Conservation (phyloP, 35 echinoderm and acorn worm genomes). For the Lytechinus pictus region DNA sequence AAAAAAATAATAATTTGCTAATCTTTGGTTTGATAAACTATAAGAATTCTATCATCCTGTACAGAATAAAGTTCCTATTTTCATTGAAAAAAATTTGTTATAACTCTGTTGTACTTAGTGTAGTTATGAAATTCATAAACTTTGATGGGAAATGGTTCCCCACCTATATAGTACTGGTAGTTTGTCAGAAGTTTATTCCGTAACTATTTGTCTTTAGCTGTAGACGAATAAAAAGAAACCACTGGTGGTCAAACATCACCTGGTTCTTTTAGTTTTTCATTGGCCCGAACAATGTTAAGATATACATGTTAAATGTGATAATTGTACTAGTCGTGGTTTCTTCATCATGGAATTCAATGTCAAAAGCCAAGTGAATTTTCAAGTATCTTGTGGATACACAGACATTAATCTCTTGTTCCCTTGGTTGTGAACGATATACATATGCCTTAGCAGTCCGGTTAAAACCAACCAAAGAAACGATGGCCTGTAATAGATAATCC, state of each 20-base stretch:
- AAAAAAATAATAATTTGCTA: neutral
- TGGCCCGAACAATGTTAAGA: neutral
- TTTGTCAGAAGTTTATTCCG: neutral
- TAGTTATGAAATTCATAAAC: neutral
- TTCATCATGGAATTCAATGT: no score
- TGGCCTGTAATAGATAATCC: neutral
- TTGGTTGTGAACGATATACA: no score
- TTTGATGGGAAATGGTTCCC: neutral
- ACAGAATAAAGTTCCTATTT: neutral
- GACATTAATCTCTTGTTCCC: no score
- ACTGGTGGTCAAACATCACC: neutral
- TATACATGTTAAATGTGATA: neutral
- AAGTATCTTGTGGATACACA: no score
- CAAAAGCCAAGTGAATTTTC: no score
- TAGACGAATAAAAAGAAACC: neutral
- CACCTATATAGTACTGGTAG: neutral
- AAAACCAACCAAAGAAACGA: no score
- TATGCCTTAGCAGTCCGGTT: no score
- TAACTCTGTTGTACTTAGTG: neutral
- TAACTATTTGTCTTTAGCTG: neutral
- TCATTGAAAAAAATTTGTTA: neutral
- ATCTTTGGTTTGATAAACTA: neutral
- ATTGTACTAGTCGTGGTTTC: no score
- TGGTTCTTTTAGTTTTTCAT: neutral
- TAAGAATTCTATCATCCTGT: neutral